Percentiles rank a stretch among this genome's conserved stretches.
Conservation (phyloP, 92 coral and sea anemone genomes). For the Palythoa heliodiscus region DNA sequence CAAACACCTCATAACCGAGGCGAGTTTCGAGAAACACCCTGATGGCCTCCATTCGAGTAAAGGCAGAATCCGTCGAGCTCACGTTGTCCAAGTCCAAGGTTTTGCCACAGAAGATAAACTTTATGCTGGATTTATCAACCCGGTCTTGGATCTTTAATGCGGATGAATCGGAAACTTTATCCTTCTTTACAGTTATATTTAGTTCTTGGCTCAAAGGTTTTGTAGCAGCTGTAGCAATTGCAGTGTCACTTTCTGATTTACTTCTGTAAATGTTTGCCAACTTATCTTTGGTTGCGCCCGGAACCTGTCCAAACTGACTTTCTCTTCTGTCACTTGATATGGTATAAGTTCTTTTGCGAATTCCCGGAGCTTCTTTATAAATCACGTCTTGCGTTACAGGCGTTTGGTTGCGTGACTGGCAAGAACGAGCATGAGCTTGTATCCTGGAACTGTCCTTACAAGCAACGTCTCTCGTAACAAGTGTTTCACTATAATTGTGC, state of each 20-base stretch:
- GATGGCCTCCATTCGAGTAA: conserved; percentile 75
- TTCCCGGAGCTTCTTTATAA: not conserved
- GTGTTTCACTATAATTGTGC: not conserved
- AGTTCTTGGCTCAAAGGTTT: not conserved
- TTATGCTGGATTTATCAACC: not conserved
- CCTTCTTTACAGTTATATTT: not conserved
- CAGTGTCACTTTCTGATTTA: conserved; percentile 12
- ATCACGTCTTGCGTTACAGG: conserved; percentile 5
- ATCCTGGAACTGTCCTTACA: not conserved
- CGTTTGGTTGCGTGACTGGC: conserved; percentile 34
- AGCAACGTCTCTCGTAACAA: not conserved
- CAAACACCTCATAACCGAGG: conserved; percentile 75
- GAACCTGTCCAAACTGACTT: conserved; percentile 46
- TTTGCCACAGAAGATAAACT: conserved; percentile 71
- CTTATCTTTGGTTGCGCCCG: conserved; percentile 23
- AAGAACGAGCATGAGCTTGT: not conserved
- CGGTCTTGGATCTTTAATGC: not conserved
- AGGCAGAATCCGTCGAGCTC: conserved; percentile 64
- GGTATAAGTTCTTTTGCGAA: conserved; percentile 59
- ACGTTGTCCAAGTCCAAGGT: conserved; percentile 67
- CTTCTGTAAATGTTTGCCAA: not conserved
- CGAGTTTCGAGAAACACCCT: conserved; percentile 71
- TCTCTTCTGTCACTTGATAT: conserved; percentile 40
- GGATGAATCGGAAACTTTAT: not conserved
- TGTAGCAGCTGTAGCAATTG: not conserved